phyloP scores from a whole-genome alignment of 2,888 invertebrate genomes.

The Pecten maximus region DNA sequence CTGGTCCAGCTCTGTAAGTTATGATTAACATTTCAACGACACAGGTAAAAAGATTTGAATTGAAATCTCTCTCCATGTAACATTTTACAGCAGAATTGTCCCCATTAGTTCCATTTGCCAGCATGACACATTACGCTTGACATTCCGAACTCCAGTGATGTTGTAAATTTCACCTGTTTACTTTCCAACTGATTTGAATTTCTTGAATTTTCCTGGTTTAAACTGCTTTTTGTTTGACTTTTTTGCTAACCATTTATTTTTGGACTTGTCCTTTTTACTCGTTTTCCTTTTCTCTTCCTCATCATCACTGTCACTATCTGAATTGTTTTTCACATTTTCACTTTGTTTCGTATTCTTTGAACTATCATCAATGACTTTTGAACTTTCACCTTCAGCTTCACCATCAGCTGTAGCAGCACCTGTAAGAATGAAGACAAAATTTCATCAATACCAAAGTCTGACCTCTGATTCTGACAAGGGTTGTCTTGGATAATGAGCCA shows the following conservation, averaged over 20 bases:
- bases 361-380: conserved; percentile 28
- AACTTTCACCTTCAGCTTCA: background rate
- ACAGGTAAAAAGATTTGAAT: too few relatives aligned
- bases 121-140: background rate
- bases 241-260: conserved; percentile 47
- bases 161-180: background rate
- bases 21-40: too few relatives aligned
- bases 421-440: background rate
- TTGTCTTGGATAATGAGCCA: too few relatives aligned
- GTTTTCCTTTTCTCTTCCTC: background rate
- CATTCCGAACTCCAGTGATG: background rate
- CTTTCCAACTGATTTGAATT: conserved; percentile 48
- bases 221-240: conserved; percentile 52
- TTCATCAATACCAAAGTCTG: too few relatives aligned
- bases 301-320: conserved; percentile 28
- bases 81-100: too few relatives aligned
- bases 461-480: too few relatives aligned
- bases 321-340: background rate
- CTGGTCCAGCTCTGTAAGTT: too few relatives aligned
- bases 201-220: conserved; percentile 56
- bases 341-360: conserved; percentile 31
- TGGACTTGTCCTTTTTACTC: background rate
- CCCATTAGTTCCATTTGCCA: background rate
- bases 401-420: background rate
- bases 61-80: too few relatives aligned